Evolutionary conservation across 2,888 invertebrate genomes (phyloP), one percentile per base, ranked within the genome.

Genomic region (Julus scandinavius): DNA sequence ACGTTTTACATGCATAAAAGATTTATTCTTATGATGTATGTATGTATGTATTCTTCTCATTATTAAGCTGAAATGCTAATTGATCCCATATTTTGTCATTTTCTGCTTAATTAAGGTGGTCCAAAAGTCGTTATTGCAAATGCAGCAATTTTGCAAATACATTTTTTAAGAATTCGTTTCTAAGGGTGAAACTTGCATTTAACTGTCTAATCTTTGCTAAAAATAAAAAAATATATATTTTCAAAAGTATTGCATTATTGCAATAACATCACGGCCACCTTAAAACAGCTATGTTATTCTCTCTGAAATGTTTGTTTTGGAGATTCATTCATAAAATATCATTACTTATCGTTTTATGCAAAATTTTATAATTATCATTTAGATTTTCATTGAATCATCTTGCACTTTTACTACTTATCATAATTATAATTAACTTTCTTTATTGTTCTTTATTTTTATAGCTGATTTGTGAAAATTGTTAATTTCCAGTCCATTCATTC

Each of bases 1-100:
- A 80, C 80, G 11, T 80, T 80, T 80, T 80, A 38, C 80, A 38
- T 29, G 80, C 80, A 80, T 80, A 80, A 80, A 7, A 80, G 58
- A n/a, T n/a, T 63, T 72, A 72, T 72, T 11, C 29, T 72, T 20
- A n/a, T 72, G 72, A n/a, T 72, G n/a, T 29, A 9, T 72, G 29
- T 29, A 58, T 49, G 49, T 49, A 54, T 54, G 54, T 11, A 80
- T 20, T 11, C 80, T 38, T 11, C 29, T 13, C 29, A 29, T 38
- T 13, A 58, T 29, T 38, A 17, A 13, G 80, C 80, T 38, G 38
- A 13, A 80, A 80, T 29, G 72, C 29, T n/a, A 63, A 9, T 11
- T 72, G 29, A 17, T 80, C 29, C 80, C 11, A 29, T 29, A 38
- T 80, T 80, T 80, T 80, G 13, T 80, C 80, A 38, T 38, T 29